These are phyloP conservation scores for Baryphthengus martii DNA, from an alignment of 2,113 vertebrate species.

Conservation along the genomic window DNA sequence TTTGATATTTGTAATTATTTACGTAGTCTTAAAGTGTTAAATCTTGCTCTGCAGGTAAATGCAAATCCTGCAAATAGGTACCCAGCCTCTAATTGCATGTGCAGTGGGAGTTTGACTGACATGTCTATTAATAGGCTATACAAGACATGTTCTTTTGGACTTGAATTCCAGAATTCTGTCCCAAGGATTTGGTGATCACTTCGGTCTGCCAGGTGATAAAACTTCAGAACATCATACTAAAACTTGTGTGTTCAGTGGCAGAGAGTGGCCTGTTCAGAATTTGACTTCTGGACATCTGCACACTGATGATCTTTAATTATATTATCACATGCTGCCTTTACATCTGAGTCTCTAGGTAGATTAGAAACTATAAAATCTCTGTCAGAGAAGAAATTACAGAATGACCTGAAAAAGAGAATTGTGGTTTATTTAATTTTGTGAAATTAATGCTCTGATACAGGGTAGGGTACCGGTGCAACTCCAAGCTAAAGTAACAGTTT, in stretches of 20 bases:
- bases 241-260: not conserved
- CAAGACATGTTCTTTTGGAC: not conserved
- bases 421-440: not conserved
- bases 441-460: not conserved
- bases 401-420: not conserved
- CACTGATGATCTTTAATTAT: not conserved
- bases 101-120: not conserved
- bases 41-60: not conserved
- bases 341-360: not conserved
- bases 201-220: not conserved
- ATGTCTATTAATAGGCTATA: not conserved
- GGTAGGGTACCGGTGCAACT: not conserved
- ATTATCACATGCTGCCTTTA: not conserved
- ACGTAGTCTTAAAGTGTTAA: not conserved
- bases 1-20: not conserved
- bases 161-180: not conserved
- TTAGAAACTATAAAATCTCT: not conserved
- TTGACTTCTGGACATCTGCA: not conserved
- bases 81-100: not conserved
- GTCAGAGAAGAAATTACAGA: not conserved
- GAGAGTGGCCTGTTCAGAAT: not conserved
- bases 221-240: not conserved
- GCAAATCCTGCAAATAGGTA: not conserved
- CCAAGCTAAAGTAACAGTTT: not conserved
- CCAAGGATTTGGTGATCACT: not conserved